These are phyloP conservation scores for Bellardia bayeri DNA, from an alignment of 2,888 invertebrate genomes.

Conservation along the genomic window DNA sequence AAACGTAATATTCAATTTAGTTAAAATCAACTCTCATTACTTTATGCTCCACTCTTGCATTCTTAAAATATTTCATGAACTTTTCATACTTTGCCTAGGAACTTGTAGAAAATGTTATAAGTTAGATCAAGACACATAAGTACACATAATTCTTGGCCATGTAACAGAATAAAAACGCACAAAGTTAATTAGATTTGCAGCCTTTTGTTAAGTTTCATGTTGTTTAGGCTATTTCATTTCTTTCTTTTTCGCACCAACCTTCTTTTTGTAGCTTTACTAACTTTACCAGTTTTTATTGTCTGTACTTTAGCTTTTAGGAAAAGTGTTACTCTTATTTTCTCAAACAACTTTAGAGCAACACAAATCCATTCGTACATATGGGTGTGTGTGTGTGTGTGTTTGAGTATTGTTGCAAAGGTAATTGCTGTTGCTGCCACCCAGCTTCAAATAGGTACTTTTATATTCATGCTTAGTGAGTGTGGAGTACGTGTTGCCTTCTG, in stretches of 20 bases:
- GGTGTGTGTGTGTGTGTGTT: background rate
- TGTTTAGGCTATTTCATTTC: conserved; percentile 20
- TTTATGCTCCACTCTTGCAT: conserved; percentile 11
- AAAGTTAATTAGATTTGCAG: conserved; percentile 60
- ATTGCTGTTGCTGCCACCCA: conserved; percentile 25
- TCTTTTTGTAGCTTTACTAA: background rate
- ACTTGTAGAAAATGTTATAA: background rate
- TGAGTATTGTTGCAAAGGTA: conserved; percentile 12
- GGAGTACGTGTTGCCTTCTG: background rate
- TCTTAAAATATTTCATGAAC: background rate
- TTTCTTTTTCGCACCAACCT: background rate
- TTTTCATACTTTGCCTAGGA: background rate
- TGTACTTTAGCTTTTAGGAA: conserved; percentile 29
- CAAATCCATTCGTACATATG: background rate
- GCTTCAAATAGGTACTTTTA: conserved; percentile 50
- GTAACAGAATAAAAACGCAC: conserved; percentile 40
- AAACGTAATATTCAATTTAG: conserved; percentile 39
- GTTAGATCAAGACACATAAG: background rate
- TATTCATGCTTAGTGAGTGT: conserved; percentile 10
- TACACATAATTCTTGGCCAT: conserved; percentile 45
- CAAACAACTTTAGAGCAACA: conserved; percentile 27
- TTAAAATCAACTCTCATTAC: conserved; percentile 40
- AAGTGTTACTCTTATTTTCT: conserved; percentile 29
- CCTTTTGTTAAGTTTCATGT: conserved; percentile 49
- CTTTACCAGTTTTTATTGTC: conserved; percentile 4